Evolutionary conservation across 2,797 vertebrate genomes (phyloP).

Genomic region (Liasis olivaceus): DNA sequence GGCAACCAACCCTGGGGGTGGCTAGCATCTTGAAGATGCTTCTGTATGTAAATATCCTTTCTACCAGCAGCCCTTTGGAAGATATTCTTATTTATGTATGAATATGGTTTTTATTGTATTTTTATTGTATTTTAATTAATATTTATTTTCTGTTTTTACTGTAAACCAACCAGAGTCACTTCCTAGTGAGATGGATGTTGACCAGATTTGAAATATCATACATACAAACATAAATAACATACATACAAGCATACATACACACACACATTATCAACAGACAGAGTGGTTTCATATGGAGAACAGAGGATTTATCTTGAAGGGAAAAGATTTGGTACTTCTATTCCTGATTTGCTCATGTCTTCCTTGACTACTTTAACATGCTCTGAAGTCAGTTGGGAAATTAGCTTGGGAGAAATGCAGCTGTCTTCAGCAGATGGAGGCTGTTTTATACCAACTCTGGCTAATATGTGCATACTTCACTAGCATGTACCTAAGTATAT

Average conservation of each 20-base stretch:
- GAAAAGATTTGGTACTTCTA: neutral
- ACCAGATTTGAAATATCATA: no score
- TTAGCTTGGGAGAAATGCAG: neutral
- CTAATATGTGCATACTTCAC: neutral
- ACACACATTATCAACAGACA: neutral
- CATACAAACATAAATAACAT: no score
- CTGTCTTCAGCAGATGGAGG: neutral
- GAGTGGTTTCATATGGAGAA: neutral
- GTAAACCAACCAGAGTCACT: no score
- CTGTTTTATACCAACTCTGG: neutral
- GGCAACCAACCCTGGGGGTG: no score
- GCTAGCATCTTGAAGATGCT: no score
- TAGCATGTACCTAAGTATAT: neutral
- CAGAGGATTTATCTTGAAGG: neutral
- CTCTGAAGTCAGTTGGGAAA: neutral
- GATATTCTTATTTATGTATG: no score
- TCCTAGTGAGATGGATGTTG: no score
- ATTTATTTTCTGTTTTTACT: no score
- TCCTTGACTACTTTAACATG: neutral
- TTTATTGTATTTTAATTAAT: no score
- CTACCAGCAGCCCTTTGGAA: no score
- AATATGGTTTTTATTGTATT: no score
- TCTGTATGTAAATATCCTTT: no score
- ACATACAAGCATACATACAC: neutral
- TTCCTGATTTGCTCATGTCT: neutral